phyloP scores from a whole-genome alignment of 2,888 invertebrate species.

The Lasioglossum figueresi region DNA sequence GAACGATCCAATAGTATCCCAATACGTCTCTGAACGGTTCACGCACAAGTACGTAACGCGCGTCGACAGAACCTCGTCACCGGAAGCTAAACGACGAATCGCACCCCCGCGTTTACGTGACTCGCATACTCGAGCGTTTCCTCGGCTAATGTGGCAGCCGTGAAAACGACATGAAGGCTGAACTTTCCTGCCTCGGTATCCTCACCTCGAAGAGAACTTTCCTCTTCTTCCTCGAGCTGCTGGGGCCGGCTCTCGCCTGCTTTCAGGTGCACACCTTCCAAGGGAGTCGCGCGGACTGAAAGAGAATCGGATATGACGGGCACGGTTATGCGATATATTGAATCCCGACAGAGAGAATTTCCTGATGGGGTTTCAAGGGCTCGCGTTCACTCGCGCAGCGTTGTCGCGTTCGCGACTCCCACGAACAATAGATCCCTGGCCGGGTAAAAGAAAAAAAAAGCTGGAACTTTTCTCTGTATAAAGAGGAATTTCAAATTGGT shows the following conservation, averaged over 20 bases:
- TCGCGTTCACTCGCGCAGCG: constrained; percentile 28
- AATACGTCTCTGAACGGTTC: not conserved
- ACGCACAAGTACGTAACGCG: constrained; percentile 37
- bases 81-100: constrained; percentile 77
- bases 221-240: constrained; percentile 1
- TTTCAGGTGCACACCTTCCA: constrained; percentile 29
- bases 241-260: not conserved
- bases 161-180: constrained; percentile 52
- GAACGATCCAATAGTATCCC: not conserved
- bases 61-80: constrained; percentile 67
- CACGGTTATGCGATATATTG: constrained; percentile 68
- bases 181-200: constrained; percentile 34
- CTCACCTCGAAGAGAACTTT: constrained; percentile 11
- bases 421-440: constrained; percentile 40
- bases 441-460: constrained; percentile 10
- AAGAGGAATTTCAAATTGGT: constrained; percentile 54
- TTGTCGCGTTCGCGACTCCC: constrained; percentile 48
- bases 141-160: constrained; percentile 63
- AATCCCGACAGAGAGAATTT: constrained; percentile 64
- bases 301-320: constrained; percentile 65
- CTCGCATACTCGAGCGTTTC: constrained; percentile 61
- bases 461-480: constrained; percentile 40
- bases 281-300: constrained; percentile 42
- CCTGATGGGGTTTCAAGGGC: constrained; percentile 59
- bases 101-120: constrained; percentile 67